Percentiles rank a stretch among this genome's conserved stretches.
Evolutionary conservation across 2,888 invertebrate species (phyloP).

Genomic region (Drosophila mimetica): DNA sequence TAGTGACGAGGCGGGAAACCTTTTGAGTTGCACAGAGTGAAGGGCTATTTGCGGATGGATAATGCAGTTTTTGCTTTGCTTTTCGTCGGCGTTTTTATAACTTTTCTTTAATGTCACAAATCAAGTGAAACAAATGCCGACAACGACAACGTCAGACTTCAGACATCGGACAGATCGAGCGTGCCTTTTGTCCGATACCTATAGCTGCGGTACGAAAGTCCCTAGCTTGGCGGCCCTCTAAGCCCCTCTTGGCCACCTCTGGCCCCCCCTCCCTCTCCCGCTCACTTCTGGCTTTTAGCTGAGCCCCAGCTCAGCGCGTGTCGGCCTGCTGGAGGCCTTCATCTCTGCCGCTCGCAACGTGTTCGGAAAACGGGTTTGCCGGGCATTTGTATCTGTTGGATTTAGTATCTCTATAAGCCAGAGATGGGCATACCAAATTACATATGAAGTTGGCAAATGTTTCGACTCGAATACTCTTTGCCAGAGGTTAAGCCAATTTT

Average conservation of each 20-base stretch:
- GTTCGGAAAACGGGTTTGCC: slow-evolving; percentile 71
- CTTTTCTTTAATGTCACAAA: slow-evolving; percentile 76
- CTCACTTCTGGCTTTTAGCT: slow-evolving; percentile 8
- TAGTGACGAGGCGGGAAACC: slow-evolving; percentile 23
- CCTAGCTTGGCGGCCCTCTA: slow-evolving; percentile 3
- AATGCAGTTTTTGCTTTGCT: slow-evolving; percentile 53
- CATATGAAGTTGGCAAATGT: slow-evolving; percentile 14
- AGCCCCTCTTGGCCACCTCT: slow-evolving; percentile 1
- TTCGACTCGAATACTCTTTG: slow-evolving; percentile 6
- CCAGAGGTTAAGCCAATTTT: not conserved
- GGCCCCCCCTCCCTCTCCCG: not conserved
- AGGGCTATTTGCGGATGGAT: slow-evolving; percentile 38
- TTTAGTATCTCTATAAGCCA: slow-evolving; percentile 45
- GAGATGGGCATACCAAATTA: slow-evolving; percentile 31
- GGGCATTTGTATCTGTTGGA: slow-evolving; percentile 53
- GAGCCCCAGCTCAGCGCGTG: slow-evolving; percentile 62
- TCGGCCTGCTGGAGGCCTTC: slow-evolving; percentile 64
- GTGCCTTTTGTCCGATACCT: slow-evolving; percentile 70
- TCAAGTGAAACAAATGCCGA: slow-evolving; percentile 75
- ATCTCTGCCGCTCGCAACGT: slow-evolving; percentile 72
- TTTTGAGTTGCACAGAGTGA: slow-evolving; percentile 3
- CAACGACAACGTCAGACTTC: slow-evolving; percentile 41
- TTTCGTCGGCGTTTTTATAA: slow-evolving; percentile 67
- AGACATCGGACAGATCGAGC: slow-evolving; percentile 61
- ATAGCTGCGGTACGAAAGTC: not conserved